Conservation (phyloP, 2,113 vertebrate genomes). For the Leucosticte australis region DNA sequence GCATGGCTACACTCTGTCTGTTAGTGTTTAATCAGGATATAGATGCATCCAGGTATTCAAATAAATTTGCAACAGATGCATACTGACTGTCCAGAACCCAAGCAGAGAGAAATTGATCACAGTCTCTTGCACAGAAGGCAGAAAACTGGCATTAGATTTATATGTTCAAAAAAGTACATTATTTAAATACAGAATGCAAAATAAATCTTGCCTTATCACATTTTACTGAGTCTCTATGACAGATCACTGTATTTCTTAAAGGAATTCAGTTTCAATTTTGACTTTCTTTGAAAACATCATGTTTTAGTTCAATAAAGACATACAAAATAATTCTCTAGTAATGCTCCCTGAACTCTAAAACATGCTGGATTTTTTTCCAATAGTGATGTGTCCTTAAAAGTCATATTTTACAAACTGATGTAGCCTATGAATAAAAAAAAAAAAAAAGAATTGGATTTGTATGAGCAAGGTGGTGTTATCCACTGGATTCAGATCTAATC, state of each 20-base stretch:
- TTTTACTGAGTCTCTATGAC: not conserved
- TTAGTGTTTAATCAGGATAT: conserved; percentile 27
- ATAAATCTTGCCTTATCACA: not conserved
- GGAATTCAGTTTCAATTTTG: not conserved
- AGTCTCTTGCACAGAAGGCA: not conserved
- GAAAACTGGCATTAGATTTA: conserved; percentile 24
- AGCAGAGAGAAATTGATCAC: conserved; percentile 9
- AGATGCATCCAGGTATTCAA: conserved; percentile 25
- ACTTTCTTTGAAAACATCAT: not conserved
- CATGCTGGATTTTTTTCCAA: not conserved
- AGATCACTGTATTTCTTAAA: not conserved
- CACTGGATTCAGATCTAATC: not conserved
- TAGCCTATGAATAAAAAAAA: not conserved
- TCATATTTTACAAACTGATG: not conserved
- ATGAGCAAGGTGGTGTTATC: not conserved
- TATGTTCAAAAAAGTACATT: not conserved
- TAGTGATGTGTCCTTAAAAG: not conserved
- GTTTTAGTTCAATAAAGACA: not conserved
- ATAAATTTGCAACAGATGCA: conserved; percentile 30
- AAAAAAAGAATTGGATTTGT: not conserved
- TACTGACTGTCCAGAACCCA: not conserved
- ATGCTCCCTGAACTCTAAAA: not conserved
- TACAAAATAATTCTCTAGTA: not conserved
- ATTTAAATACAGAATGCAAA: conserved; percentile 29
- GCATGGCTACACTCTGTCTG: conserved; percentile 5